Conservation (phyloP, 53 echinoderm and acorn worm species). For the Holothuria scabra region DNA sequence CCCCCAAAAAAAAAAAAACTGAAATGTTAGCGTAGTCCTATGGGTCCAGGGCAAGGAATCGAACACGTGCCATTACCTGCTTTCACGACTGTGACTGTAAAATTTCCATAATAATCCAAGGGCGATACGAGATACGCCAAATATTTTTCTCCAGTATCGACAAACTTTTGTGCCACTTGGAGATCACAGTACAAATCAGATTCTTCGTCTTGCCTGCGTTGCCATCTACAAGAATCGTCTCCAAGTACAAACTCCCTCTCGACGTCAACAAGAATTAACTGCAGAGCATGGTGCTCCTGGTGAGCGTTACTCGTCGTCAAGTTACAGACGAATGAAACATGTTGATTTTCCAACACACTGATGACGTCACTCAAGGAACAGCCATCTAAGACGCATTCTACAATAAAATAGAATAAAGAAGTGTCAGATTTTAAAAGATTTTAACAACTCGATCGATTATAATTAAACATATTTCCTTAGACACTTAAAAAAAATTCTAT, state of each 20-base stretch:
- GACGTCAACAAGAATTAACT: slow-evolving; percentile 15
- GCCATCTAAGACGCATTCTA: background rate
- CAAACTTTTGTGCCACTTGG: slow-evolving; percentile 1
- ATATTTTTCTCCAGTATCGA: background rate
- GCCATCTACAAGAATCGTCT: slow-evolving; percentile 22
- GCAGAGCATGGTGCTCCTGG: background rate
- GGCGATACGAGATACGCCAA: background rate
- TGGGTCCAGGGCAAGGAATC: too few species aligned
- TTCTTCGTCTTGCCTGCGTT: background rate
- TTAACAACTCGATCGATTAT: too few species aligned
- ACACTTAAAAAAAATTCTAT: too few species aligned
- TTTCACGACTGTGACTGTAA: background rate
- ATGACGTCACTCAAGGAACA: background rate
- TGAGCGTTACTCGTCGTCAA: background rate
- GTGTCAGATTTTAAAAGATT: too few species aligned
- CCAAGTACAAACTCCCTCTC: slow-evolving; percentile 19
- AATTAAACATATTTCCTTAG: too few species aligned
- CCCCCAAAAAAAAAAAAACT: too few species aligned
- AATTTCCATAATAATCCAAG: background rate
- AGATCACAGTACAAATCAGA: slow-evolving; percentile 32
- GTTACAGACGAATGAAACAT: background rate
- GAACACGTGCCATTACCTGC: background rate
- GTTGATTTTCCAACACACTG: background rate
- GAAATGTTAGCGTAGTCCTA: too few species aligned
- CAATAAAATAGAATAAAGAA: background rate